Conservation (phyloP, 2,113 vertebrate genomes). For the Siphamia tubifer region DNA sequence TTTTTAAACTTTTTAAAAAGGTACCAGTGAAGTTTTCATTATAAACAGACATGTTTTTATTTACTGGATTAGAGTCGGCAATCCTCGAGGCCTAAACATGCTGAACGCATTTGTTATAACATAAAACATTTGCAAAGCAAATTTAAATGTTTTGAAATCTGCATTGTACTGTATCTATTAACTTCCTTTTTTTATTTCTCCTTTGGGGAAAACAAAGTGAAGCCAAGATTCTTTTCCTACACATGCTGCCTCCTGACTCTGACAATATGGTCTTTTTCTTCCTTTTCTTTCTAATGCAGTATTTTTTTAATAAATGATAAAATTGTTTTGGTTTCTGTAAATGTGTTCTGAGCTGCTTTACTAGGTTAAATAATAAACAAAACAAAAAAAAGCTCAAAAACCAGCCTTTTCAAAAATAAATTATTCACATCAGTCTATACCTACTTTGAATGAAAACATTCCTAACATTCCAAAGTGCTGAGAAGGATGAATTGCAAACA, state of each 20-base stretch:
- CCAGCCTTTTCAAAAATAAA: slow-evolving; percentile 3
- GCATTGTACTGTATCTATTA: no score
- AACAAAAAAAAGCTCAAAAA: not conserved
- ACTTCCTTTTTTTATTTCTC: not conserved
- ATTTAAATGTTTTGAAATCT: not conserved
- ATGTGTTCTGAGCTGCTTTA: not conserved
- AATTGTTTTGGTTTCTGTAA: slow-evolving; percentile 5
- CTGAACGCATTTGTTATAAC: slow-evolving; percentile 5
- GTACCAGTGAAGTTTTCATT: slow-evolving; percentile 9
- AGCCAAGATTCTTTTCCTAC: no score
- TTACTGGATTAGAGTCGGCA: slow-evolving; percentile 10
- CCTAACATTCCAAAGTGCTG: slow-evolving; percentile 60
- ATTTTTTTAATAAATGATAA: not conserved
- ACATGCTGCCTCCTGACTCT: no score
- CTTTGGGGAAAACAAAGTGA: not conserved
- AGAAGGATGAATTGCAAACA: slow-evolving; percentile 27
- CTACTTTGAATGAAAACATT: slow-evolving; percentile 66
- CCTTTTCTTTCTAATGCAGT: not conserved
- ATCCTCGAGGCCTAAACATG: slow-evolving; percentile 4
- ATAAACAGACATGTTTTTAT: slow-evolving; percentile 21
- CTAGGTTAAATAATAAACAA: slow-evolving; percentile 10
- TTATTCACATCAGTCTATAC: slow-evolving; percentile 28
- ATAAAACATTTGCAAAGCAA: not conserved
- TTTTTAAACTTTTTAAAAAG: slow-evolving; percentile 28
- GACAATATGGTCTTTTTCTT: not conserved